Evolutionary conservation across 2,113 vertebrate genomes (phyloP).

Genomic region (Setophaga kirtlandii): DNA sequence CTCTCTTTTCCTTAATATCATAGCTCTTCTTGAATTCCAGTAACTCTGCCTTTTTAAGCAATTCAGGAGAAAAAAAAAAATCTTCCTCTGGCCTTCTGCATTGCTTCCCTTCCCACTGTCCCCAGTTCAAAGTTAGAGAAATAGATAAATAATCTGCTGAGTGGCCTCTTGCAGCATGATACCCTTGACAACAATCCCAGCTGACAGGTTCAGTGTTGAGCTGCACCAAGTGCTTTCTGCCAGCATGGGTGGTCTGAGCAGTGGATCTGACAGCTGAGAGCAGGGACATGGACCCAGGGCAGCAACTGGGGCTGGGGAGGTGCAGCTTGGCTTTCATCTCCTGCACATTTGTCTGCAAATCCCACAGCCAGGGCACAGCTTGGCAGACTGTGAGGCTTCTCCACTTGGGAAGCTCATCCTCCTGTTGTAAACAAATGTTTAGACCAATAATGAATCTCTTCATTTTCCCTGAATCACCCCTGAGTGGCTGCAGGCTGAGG

Average conservation of each 20-base stretch:
- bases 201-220: constrained; percentile 38
- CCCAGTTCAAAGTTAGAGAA: constrained; percentile 25
- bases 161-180: background rate
- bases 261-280: constrained; percentile 67
- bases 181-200: constrained; percentile 30
- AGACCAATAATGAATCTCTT: background rate
- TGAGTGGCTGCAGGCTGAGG: background rate
- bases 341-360: constrained; percentile 33
- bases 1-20: background rate
- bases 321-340: constrained; percentile 59
- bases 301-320: background rate
- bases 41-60: background rate
- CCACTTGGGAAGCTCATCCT: background rate
- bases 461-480: background rate
- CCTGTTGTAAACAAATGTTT: background rate
- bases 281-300: background rate
- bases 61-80: background rate
- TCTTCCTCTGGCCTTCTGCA: background rate
- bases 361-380: background rate
- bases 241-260: constrained; percentile 68
- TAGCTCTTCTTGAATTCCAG: background rate
- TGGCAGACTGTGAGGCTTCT: background rate
- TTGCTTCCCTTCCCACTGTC: background rate
- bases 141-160: constrained; percentile 35
- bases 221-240: constrained; percentile 49